Base-by-base conservation (phyloP, 1,140 invertebrate species). In the Aphelenchoides fujianensis region DNA sequence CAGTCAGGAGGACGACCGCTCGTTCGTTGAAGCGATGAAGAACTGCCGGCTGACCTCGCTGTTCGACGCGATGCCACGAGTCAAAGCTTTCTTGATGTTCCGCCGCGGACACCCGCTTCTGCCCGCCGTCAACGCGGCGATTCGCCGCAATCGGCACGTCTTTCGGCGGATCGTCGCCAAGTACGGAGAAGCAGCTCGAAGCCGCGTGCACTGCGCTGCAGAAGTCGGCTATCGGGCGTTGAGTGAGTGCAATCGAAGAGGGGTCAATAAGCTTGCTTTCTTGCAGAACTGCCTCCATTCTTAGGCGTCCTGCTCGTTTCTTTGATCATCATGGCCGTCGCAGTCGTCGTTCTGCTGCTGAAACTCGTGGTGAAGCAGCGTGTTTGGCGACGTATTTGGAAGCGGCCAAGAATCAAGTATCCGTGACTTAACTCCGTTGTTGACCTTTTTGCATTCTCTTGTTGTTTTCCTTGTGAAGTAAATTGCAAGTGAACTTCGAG, bases 1-100 rank as follows among this genome's bases (percentile, higher is more conserved):
- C 55, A 59, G 34, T 59, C 55, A 59, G 34, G 55, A 59, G 27
- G 55, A 59, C 23, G 55, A 59, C 34, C 55, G 55, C 34, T 59
- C 55, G 28, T 59, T 7, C 34, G 28, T 59, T 19, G 19, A 59
- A 59, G 28, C 55, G 5, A 7, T 59, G 55, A 19, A 59, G 34
- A 27, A 59, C 55, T 59, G 55, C 34, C 27, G 23, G 5, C 19
- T 59, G 55, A 19, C 19, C 19, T 27, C 55, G 12, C 5, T 59
- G 5, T 5, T 5, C 5, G 55, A 59, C 34, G 5, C 55, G 19
- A 59, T 59, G 55, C 55, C 55, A 19, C 55, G 55, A 5, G 19
- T 7, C 12, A 5, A 23, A 7, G 55, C 55, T 59, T 32, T 30
- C 34, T 59, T 59, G 19, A 59, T 59, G 55, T 5, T 59, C 23